A percentile compares a stretch with the other conserved stretches of the same genome.
phyloP scores from a whole-genome alignment of 2,888 invertebrate species.

The Diadegma fenestrale region DNA sequence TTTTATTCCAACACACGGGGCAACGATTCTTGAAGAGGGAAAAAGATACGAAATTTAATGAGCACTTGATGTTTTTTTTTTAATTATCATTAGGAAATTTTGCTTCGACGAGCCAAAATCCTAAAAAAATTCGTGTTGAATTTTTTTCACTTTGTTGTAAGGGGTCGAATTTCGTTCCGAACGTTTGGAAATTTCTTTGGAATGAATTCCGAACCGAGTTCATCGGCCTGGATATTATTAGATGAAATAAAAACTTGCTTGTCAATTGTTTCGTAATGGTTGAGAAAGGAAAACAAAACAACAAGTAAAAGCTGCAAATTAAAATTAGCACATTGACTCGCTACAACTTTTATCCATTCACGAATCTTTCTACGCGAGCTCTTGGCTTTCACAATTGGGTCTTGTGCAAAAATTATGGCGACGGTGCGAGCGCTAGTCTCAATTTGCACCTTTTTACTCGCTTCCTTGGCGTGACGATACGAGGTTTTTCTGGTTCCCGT shows the following conservation, averaged over 20 bases:
- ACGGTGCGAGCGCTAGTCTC: slow-evolving; percentile 1
- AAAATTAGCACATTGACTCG: slow-evolving; percentile 7
- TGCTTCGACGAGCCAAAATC: too few species aligned
- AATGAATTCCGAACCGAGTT: not conserved
- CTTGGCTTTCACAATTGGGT: slow-evolving; percentile 5
- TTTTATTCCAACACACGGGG: not conserved
- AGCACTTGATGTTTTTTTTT: not conserved
- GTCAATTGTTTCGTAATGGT: slow-evolving; percentile 15
- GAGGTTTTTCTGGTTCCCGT: not conserved
- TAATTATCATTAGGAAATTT: not conserved
- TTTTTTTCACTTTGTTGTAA: not conserved
- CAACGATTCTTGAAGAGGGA: not conserved
- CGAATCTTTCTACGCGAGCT: slow-evolving; percentile 2
- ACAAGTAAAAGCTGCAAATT: not conserved
- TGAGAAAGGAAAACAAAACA: not conserved
- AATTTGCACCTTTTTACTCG: slow-evolving; percentile 4
- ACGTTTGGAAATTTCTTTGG: not conserved
- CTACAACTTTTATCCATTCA: slow-evolving; percentile 15
- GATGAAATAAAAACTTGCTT: not conserved
- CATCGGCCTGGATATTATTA: not conserved
- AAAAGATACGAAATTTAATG: not conserved
- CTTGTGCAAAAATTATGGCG: slow-evolving; percentile 10
- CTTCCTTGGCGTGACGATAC: not conserved
- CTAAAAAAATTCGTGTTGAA: too few species aligned
- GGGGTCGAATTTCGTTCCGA: not conserved